Percentiles rank a stretch among this genome's conserved stretches.
Conservation (phyloP, 2,888 invertebrate genomes). For the Diarsia mendica region DNA sequence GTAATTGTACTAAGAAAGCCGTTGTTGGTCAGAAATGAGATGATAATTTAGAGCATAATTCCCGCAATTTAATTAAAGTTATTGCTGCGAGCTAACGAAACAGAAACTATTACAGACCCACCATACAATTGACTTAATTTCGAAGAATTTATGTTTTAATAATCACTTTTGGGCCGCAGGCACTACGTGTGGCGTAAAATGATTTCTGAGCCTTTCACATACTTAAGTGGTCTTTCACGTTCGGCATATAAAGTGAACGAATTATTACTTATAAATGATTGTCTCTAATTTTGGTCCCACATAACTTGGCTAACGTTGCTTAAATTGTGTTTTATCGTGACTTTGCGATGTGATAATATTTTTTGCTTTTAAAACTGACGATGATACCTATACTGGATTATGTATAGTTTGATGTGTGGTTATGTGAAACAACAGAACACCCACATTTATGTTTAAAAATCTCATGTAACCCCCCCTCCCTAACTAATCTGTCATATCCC, state of each 20-base stretch:
- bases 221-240: conserved; percentile 39
- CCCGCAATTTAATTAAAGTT: conserved; percentile 17
- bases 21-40: background rate
- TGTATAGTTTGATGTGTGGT: too few relatives aligned
- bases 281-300: conserved; percentile 13
- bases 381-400: too few relatives aligned
- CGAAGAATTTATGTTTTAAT: conserved; percentile 54
- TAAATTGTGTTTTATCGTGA: background rate
- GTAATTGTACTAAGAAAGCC: conserved; percentile 6
- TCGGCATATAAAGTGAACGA: conserved; percentile 40
- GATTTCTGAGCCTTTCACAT: conserved; percentile 40
- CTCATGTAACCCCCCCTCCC: background rate
- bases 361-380: background rate
- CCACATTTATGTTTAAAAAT: background rate
- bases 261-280: conserved; percentile 34
- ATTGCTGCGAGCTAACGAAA: conserved; percentile 25
- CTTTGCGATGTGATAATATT: background rate
- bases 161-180: conserved; percentile 41
- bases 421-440: background rate
- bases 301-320: background rate
- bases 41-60: conserved; percentile 1
- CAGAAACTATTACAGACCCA: conserved; percentile 16
- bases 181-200: conserved; percentile 41
- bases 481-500: background rate
- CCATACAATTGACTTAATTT: conserved; percentile 51